Evolutionary conservation across 1,140 invertebrate genomes (phyloP).

Genomic region (Drosophila kohkoa): DNA sequence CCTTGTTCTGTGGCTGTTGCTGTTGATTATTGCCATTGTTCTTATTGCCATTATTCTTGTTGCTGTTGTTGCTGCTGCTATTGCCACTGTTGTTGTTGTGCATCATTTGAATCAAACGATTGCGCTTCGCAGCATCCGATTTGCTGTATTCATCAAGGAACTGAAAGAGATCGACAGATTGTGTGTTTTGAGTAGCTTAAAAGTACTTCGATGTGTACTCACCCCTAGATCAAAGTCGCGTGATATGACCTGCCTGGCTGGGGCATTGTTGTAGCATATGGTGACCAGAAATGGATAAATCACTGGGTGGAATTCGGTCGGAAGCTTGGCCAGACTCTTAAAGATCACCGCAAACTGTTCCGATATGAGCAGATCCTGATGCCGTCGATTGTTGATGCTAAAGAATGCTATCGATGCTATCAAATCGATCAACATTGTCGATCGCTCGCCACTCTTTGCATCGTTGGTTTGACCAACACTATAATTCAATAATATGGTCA

Average conservation of each 20-base stretch:
- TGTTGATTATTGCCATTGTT: slow-evolving; percentile 25
- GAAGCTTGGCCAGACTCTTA: slow-evolving; percentile 77
- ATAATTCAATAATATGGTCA: slow-evolving; percentile 93
- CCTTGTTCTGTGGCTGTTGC: slow-evolving; percentile 14
- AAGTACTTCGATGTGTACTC: slow-evolving; percentile 28
- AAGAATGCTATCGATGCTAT: slow-evolving; percentile 86
- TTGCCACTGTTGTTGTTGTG: slow-evolving; percentile 41
- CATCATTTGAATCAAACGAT: slow-evolving; percentile 86
- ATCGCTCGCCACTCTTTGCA: slow-evolving; percentile 82
- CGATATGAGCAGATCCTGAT: slow-evolving; percentile 84
- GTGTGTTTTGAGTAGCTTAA: slow-evolving; percentile 7
- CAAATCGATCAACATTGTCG: slow-evolving; percentile 86
- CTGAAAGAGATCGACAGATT: slow-evolving; percentile 76
- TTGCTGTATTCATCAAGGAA: slow-evolving; percentile 88
- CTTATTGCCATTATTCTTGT: slow-evolving; percentile 25
- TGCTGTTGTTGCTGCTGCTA: slow-evolving; percentile 25
- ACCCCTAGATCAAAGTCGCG: slow-evolving; percentile 80
- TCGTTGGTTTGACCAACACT: slow-evolving; percentile 87
- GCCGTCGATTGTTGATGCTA: slow-evolving; percentile 85
- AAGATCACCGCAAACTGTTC: slow-evolving; percentile 78
- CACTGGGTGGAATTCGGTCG: slow-evolving; percentile 87
- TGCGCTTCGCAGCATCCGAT: slow-evolving; percentile 87
- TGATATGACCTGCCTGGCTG: slow-evolving; percentile 69
- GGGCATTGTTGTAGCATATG: slow-evolving; percentile 70
- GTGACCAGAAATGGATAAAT: slow-evolving; percentile 95